Evolutionary conservation across 2,113 vertebrate genomes (phyloP), one percentile per base, ranked within the genome.

Genomic region (Neoarius graeffei): DNA sequence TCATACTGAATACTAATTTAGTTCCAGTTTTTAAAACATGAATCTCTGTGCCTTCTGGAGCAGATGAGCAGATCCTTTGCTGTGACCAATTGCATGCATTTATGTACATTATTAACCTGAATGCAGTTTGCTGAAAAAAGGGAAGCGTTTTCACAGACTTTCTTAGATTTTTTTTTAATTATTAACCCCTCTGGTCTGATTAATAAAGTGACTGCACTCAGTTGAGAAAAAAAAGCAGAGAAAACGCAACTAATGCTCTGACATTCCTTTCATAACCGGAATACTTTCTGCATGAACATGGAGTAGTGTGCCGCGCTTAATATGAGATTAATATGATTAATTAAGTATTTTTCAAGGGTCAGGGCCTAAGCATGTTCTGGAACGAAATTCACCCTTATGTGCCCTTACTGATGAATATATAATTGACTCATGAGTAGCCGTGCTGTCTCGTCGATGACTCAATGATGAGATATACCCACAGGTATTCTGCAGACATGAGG

Each of bases 281-380:
- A 83, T 79, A 76, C 80, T 85, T 89, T 50, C 83, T 88, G 67
- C 59, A 54, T 52, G 30, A 52, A 57, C 25, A 83, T 48, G 48
- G 20, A 48, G 27, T 20, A 60, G 56, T 17, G 17, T 81, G 30
- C n/a, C n/a, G n/a, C 10, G 14, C 87, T 89, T 74, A 52, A 88
- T 88, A 81, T 82, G 85, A 89, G 85, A 57, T 48, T 83, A 81
- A 89, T 87, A 71, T 88, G 89, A 92, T 89, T 84, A 77, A 89
- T 90, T 85, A 76, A 57, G 52, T 76, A 77, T 86, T 76, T 60
- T 67, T 59, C 69, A 81, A 56, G 64, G 85, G 91, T 90, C 88
- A 87, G 59, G 11, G 66, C 82, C 66, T 86, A 19, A 57, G 57
- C n/a, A 81, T 85, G 85, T 30, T 15, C 48, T 57, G 25, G 13